Evolutionary conservation across 2,797 vertebrate genomes (phyloP), one percentile per base, ranked within the genome.

Genomic region (Cottoperca gobio): DNA sequence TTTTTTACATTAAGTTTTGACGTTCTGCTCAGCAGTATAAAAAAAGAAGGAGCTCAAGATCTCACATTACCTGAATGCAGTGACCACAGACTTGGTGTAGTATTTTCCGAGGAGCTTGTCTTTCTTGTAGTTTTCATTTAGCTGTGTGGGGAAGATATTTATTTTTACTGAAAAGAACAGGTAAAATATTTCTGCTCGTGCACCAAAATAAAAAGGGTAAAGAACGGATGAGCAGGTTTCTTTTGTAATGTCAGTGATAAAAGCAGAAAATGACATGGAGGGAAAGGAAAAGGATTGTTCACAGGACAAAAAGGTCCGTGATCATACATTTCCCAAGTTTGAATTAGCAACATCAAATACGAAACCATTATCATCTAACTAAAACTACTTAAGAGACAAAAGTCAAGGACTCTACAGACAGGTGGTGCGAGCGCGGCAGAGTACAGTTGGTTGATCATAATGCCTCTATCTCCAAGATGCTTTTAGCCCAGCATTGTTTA

Each of bases 21-120:
- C 4, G 31, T 62, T 48, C 39, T 33, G 37, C 42, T 59, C 1
- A 28, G 58, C 5, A 12, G 48, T 5, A 28, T 13, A 16, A 26
- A 31, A 23, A 55, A 31, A 1, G 11, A 21, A 28, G n/a, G 6
- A 49, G 13, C 31, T 81, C 11, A 35, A 73, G 13, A 75, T 72
- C 50, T 53, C 8, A 62, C 13, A 6, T 19, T 79, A 95, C 95
- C 95, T 96, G 90, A 95, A 95, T 8, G 93, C 95, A n/a, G 93
- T 91, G 78, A 95, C 55, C 48, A 90, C 81, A 24, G 95, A 94
- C 52, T 70, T 88, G 1, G 70, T 88, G 83, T 95, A 89, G 88
- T 93, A 94, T 55, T 93, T 83, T 31, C 28, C 33, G 0, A 96
- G 84, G 6, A 95, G 43, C 7, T 72, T 31, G 76, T 95, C 93